Percentiles rank a stretch among this genome's conserved stretches.
phyloP scores from a whole-genome alignment of 2,888 invertebrate species.

The Bembecia ichneumoniformis region DNA sequence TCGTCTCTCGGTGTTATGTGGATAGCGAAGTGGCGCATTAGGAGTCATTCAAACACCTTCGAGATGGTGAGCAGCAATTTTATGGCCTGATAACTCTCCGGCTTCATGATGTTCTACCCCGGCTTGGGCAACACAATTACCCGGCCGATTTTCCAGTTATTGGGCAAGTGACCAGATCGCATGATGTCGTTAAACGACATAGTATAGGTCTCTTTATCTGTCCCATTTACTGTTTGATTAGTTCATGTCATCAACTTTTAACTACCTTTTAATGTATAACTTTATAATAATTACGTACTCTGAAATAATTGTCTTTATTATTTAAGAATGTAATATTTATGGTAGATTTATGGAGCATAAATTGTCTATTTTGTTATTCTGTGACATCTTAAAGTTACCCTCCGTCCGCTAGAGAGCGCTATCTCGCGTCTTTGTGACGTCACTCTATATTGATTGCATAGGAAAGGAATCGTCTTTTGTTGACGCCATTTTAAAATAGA shows the following conservation, averaged over 20 bases:
- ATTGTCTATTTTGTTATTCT: neutral
- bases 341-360: too few species aligned
- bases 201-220: neutral
- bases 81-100: conserved; percentile 16
- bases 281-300: too few species aligned
- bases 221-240: neutral
- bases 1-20: neutral
- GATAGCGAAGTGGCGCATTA: conserved; percentile 2
- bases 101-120: conserved; percentile 9
- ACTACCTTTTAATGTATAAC: too few species aligned
- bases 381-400: neutral
- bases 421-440: conserved; percentile 67
- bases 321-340: too few species aligned
- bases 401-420: conserved; percentile 39
- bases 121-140: too few species aligned
- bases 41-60: conserved; percentile 14
- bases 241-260: too few species aligned
- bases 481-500: conserved; percentile 73
- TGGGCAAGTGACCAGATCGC: neutral
- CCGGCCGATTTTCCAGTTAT: conserved; percentile 7
- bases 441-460: conserved; percentile 64
- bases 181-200: neutral
- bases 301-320: too few species aligned
- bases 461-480: conserved; percentile 60
- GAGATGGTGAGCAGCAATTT: conserved; percentile 9